phyloP scores from a whole-genome alignment of 1,140 invertebrate genomes.

The Pseudoatta argentina region DNA sequence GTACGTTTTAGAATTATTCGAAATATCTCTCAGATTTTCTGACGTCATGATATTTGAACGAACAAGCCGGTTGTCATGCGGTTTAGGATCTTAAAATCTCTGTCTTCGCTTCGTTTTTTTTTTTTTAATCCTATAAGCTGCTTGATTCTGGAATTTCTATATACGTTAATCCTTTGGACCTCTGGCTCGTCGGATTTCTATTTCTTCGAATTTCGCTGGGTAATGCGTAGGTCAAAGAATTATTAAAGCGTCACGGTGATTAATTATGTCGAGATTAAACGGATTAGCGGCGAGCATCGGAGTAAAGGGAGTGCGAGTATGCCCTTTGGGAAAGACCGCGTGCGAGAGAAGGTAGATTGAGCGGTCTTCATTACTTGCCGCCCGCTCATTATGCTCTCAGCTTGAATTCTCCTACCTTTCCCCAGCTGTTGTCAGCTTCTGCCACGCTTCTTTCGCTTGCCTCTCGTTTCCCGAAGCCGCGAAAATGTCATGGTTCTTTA shows the following conservation, averaged over 20 bases:
- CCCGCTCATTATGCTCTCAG: constrained; percentile 80
- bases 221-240: constrained; percentile 64
- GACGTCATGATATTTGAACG: not conserved
- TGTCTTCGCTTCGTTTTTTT: not conserved
- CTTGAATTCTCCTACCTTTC: constrained; percentile 73
- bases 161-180: constrained; percentile 19
- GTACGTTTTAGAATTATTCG: not conserved
- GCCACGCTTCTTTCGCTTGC: constrained; percentile 27
- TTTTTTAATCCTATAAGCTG: constrained; percentile 1
- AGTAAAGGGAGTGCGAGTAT: constrained; percentile 62
- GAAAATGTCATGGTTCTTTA: constrained; percentile 28
- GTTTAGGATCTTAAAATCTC: not conserved
- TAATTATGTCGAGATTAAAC: constrained; percentile 79
- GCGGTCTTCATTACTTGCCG: constrained; percentile 81
- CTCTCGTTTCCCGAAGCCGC: constrained; percentile 15
- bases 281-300: constrained; percentile 71
- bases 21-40: not conserved
- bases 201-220: constrained; percentile 33
- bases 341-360: constrained; percentile 74
- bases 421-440: constrained; percentile 39
- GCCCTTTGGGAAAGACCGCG: constrained; percentile 70
- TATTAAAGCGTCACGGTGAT: constrained; percentile 75
- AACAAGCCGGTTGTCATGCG: not conserved
- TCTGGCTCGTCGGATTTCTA: constrained; percentile 11
- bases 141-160: constrained; percentile 20